Conservation (phyloP, 2,888 invertebrate species). For the Synergus laeviventris region DNA sequence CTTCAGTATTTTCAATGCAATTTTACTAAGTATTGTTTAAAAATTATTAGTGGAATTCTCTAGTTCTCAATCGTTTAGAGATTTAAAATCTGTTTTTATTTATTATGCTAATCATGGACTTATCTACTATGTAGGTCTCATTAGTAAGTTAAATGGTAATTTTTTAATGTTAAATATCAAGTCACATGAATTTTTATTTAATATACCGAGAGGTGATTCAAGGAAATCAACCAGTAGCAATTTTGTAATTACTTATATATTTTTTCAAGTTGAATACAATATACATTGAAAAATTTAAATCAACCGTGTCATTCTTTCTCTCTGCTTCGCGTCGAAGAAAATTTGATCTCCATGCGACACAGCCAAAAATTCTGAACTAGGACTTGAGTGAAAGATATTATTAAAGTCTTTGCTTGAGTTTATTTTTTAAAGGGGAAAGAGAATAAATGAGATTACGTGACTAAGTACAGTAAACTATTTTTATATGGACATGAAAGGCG, state of each 20-base stretch:
- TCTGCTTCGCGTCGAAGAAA: conserved; percentile 40
- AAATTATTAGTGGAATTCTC: not conserved
- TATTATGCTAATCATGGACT: not conserved
- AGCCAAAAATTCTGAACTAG: conserved; percentile 42
- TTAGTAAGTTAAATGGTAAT: not conserved
- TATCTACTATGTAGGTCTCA: not conserved
- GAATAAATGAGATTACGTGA: not conserved
- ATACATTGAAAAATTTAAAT: conserved; percentile 63
- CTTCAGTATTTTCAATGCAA: no score
- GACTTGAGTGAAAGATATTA: no score
- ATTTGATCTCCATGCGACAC: conserved; percentile 12
- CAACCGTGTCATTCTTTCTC: conserved; percentile 54
- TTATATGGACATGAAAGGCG: not conserved
- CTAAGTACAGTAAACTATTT: not conserved
- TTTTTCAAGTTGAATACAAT: conserved; percentile 67
- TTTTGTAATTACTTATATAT: conserved; percentile 64
- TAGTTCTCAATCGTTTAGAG: not conserved
- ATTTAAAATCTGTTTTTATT: not conserved
- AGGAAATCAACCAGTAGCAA: not conserved
- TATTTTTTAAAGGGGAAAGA: conserved; percentile 3
- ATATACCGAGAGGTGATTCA: not conserved
- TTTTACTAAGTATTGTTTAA: not conserved
- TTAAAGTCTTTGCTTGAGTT: no score
- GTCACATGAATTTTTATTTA: not conserved
- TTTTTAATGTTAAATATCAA: not conserved